Percentiles rank a stretch among this genome's conserved stretches.
These are phyloP conservation scores for Trachelus tabidus DNA, from an alignment of 2,888 invertebrate species.

Conservation along the genomic window DNA sequence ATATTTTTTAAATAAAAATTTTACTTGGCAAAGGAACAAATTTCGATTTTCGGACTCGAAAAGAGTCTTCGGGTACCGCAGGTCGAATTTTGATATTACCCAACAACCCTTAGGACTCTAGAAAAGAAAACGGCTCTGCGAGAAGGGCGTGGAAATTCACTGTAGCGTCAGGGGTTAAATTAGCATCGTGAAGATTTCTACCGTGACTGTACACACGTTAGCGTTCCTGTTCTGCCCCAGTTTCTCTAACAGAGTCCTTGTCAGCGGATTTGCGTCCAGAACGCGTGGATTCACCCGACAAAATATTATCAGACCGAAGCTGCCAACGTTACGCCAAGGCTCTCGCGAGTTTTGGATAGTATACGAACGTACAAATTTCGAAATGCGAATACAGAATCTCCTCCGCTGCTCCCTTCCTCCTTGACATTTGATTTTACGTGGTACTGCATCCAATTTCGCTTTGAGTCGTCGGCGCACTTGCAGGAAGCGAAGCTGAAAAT, in stretches of 20 bases:
- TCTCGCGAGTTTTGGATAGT: neutral
- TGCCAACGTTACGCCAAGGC: constrained; percentile 5
- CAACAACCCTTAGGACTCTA: neutral
- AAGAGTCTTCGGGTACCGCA: neutral
- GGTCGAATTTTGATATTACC: neutral
- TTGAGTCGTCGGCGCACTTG: neutral
- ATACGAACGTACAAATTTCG: neutral
- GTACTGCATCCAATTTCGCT: neutral
- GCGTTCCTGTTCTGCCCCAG: constrained; percentile 7
- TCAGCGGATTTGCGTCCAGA: constrained; percentile 16
- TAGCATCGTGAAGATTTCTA: neutral
- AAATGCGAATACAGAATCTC: neutral
- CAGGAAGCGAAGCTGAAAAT: neutral
- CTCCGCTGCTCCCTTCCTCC: neutral
- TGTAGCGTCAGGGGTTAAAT: neutral
- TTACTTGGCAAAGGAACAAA: neutral
- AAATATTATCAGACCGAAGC: constrained; percentile 16
- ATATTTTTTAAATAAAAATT: too few relatives aligned
- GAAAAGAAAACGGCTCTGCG: neutral
- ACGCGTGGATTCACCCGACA: constrained; percentile 15
- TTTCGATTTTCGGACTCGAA: neutral
- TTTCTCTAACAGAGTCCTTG: constrained; percentile 11
- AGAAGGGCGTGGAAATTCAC: neutral
- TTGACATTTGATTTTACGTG: neutral
- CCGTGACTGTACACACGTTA: constrained; percentile 1